phyloP scores from a whole-genome alignment of 1,140 invertebrate species.

The Saccostrea glomerata region DNA sequence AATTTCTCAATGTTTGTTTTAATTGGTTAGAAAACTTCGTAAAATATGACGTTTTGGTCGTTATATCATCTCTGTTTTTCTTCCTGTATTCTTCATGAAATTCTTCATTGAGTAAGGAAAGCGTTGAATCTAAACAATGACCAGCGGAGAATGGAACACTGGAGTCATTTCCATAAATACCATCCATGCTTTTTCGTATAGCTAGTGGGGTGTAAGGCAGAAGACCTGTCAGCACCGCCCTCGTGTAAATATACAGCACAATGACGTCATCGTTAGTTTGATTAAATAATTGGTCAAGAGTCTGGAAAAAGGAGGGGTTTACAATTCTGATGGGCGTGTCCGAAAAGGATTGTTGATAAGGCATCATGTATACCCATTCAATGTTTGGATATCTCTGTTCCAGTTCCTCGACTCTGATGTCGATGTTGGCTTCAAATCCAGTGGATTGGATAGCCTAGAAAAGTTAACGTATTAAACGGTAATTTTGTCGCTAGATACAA shows the following conservation, averaged over 20 bases:
- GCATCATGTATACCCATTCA: constrained; percentile 18
- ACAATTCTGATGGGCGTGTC: background rate
- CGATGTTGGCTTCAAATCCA: background rate
- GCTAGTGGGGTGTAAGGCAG: background rate
- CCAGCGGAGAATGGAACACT: background rate
- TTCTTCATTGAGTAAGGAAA: background rate
- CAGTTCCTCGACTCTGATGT: background rate
- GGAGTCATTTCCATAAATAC: background rate
- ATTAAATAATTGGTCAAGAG: constrained; percentile 21
- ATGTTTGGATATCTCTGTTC: constrained; percentile 20
- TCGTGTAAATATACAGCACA: background rate
- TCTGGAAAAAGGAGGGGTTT: constrained; percentile 3
- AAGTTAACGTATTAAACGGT: background rate
- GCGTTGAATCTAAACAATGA: background rate
- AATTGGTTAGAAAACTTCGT: background rate
- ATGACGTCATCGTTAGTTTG: constrained; percentile 8
- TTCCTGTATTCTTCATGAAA: background rate
- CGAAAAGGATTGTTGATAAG: background rate
- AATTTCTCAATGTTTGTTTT: background rate
- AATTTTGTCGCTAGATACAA: background rate
- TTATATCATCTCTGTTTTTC: background rate
- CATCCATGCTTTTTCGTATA: constrained; percentile 11
- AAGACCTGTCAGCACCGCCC: background rate
- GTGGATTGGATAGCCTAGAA: background rate
- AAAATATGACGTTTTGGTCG: background rate